Evolutionary conservation across 2,797 vertebrate species (phyloP), one percentile per base, ranked within the genome.

Genomic region (Bovichtus variegatus): DNA sequence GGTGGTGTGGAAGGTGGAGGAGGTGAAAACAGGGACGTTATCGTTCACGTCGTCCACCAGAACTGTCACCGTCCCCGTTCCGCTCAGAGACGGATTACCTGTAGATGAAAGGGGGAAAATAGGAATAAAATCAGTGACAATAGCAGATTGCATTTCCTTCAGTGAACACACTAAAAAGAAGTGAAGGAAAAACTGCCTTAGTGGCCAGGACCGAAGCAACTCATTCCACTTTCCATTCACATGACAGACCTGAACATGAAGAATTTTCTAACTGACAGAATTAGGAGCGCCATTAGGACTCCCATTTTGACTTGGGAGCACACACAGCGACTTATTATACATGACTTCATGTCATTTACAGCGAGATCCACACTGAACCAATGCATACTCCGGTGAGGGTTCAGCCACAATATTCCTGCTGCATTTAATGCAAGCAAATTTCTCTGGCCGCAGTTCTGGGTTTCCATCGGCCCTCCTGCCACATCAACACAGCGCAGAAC

Each of bases 41-140:
- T 99, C 98, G 40, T 99, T 99, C 82, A 97, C 83, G 54, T 99
- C 98, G 54, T 98, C 96, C 50, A 99, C 97, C 25, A 95, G 90
- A 66, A 99, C 95, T 1, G 88, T 93, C 25, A 99, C 94, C 0
- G 96, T 98, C 25, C 97, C 97, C 2, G 98, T 98, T 68, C 98
- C 97, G 8, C 97, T 99, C 73, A 99, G 95, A 44, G 96, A 91
- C 1, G 97, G 97, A 72, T 95, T 96, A 55, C 98, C 98, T 99
- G 88, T 38, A 76, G 53, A 60, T 0, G 18, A 9, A 54, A 21
- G 4, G 18, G 36, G 21, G 6, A 16, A 49, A 40, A 41, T 6
- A 31, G 15, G 15, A 12, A 15, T 53, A 21, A 21, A 41, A 3
- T 63, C 13, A 74, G 59, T 61, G 63, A 78, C 57, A 69, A 12